Evolutionary conservation across 2,113 vertebrate species (phyloP).

Genomic region (Mus musculus): GRCm39 chrX:69515501-69516000

Average conservation of each 20-base stretch:
- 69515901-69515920: constrained; percentile 1
- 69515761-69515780: constrained; percentile 23
- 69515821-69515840: not conserved
- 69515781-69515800: constrained; percentile 6
- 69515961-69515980: not conserved
- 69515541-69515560: constrained; percentile 20
- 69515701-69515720: not conserved
- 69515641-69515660: constrained; percentile 26
- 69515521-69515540: not conserved
- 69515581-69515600: constrained; percentile 41
- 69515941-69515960: not conserved
- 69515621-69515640: constrained; percentile 57
- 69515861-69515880: constrained; percentile 49
- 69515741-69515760: not conserved
- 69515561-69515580: not conserved
- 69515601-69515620: not conserved
- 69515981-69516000: constrained; percentile 10
- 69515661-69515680: not conserved
- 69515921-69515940: constrained; percentile 42
- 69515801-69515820: not conserved
- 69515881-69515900: not conserved
- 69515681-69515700: constrained; percentile 50
- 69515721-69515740: not conserved
- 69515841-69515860: not conserved
- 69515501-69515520: not conserved